Conservation (phyloP, 1,140 invertebrate species). For the Drosophila carrolli region DNA sequence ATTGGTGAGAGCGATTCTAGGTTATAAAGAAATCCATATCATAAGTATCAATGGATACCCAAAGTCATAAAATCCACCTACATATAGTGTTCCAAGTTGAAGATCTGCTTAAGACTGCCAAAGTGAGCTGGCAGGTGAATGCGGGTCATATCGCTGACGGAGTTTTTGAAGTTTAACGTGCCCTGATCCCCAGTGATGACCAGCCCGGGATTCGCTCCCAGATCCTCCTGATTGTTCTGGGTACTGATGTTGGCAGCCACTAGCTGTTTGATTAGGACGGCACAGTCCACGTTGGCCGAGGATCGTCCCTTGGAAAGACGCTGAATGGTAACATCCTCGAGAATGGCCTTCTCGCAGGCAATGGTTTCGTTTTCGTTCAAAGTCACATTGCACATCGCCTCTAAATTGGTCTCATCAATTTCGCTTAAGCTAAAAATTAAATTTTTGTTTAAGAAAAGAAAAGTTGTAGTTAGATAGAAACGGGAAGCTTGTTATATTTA, state of each 20-base stretch:
- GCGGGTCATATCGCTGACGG: conserved; percentile 38
- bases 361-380: conserved; percentile 61
- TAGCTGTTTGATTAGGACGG: conserved; percentile 42
- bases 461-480: too few relatives aligned
- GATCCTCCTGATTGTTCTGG: conserved; percentile 46
- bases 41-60: too few relatives aligned
- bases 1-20: conserved; percentile 66
- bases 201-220: conserved; percentile 3
- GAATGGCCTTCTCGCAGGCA: conserved; percentile 47
- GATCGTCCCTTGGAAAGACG: conserved; percentile 44
- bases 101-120: conserved; percentile 64
- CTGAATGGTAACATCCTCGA: conserved; percentile 63
- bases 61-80: conserved; percentile 30
- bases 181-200: conserved; percentile 51
- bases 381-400: conserved; percentile 44
- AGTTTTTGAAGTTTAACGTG: conserved; percentile 36
- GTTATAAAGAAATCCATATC: not conserved
- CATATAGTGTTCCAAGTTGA: conserved; percentile 72
- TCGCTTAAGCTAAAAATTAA: conserved; percentile 55
- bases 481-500: too few relatives aligned
- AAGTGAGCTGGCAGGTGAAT: conserved; percentile 52
- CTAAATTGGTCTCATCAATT: conserved; percentile 65
- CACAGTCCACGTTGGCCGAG: conserved; percentile 41
- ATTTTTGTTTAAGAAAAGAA: not conserved
- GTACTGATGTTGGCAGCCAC: conserved; percentile 11